phyloP scores from a whole-genome alignment of 2,113 vertebrate genomes.

The Archocentrus centrarchus region DNA sequence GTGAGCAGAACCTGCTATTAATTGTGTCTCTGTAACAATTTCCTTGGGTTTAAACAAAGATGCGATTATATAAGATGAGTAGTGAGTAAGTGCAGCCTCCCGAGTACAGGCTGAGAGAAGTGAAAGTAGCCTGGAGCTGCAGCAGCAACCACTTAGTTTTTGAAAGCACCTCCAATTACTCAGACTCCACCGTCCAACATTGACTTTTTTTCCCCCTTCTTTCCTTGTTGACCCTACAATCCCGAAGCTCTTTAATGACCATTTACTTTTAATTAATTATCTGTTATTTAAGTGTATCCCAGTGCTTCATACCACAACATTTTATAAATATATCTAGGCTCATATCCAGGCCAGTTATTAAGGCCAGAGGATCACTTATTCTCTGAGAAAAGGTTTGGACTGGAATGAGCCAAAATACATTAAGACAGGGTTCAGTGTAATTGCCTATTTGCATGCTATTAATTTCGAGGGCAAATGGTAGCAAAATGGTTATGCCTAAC shows the following conservation, averaged over 20 bases:
- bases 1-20: neutral
- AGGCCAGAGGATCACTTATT: conserved; percentile 21
- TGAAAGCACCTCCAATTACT: neutral
- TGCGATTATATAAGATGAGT: neutral
- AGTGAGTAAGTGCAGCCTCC: neutral
- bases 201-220: neutral
- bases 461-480: conserved; percentile 56
- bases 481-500: conserved; percentile 31
- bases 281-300: conserved; percentile 19
- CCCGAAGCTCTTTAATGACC: conserved; percentile 21
- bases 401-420: conserved; percentile 58
- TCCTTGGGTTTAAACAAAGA: neutral
- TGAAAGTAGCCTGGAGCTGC: neutral
- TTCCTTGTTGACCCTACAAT: neutral
- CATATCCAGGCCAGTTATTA: conserved; percentile 25
- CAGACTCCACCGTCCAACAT: neutral
- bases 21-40: neutral
- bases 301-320: neutral
- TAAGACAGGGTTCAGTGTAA: conserved; percentile 46
- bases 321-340: conserved; percentile 49
- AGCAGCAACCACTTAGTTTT: neutral
- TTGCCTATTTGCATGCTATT: conserved; percentile 60
- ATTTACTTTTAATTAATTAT: conserved; percentile 23
- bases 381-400: conserved; percentile 35
- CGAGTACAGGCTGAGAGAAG: neutral